Evolutionary conservation across 2,888 invertebrate genomes (phyloP), one percentile per base, ranked within the genome.

Genomic region (Lycocerus yunnanus): DNA sequence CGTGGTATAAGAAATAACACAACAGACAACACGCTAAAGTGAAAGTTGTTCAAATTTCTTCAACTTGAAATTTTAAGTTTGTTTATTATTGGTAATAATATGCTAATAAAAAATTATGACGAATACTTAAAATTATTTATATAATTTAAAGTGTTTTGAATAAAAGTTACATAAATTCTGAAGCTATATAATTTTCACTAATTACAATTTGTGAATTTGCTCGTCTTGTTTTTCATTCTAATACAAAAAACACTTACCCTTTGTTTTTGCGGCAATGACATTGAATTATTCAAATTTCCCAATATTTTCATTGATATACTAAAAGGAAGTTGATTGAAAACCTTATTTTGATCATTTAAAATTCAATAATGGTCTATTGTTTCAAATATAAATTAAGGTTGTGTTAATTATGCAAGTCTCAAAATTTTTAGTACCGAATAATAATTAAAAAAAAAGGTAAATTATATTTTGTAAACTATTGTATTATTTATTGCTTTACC

Each of bases 281-380:
- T 63, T 63, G 61, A 63, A 63, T 63, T 63, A 63, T 63, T 63
- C n/a, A 63, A 63, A 63, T 63, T 18, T n/a, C 13, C 13, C 61
- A 63, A 63, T 61, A n/a, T 63, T 63, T 63, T n/a, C n/a, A 63
- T 63, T 63, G 61, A 63, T 63, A n/a, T n/a, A 18, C n/a, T 63
- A 20, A 13, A 63, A 20, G 61, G 20, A 63, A 20, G 18, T 63
- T 13, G 14, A 63, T 63, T 63, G 13, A 63, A 20, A 63, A 18
- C 9, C n/a, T n/a, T 43, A 63, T 63, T 18, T 18, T 20, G n/a
- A 13, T n/a, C n/a, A n/a, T 63, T 63, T 63, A 63, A 18, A 63
- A 43, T 43, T 43, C 43, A 43, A 63, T 18, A 13, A 63, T 8
- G 13, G n/a, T 9, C 61, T 20, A 63, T 63, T 63, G 61, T 63